Evolutionary conservation across 2,888 invertebrate genomes (phyloP).

Genomic region (Aphodius sticticus): DNA sequence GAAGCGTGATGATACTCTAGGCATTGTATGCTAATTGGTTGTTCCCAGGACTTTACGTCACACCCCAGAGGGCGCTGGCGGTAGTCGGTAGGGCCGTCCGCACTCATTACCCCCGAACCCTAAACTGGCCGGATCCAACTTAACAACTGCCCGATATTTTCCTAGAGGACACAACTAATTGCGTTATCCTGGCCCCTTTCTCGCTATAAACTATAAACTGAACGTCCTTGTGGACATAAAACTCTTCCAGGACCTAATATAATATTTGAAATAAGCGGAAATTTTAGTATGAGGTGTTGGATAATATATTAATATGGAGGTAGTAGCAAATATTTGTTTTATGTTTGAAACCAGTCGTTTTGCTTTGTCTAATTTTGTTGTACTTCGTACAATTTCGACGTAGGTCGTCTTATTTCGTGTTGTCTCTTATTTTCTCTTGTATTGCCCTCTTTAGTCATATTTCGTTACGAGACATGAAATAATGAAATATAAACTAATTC

Average conservation of each 20-base stretch:
- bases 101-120: conserved; percentile 49
- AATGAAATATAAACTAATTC: too few species aligned
- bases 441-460: too few species aligned
- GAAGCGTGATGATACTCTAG: conserved; percentile 48
- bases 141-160: conserved; percentile 53
- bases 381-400: too few species aligned
- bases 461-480: too few species aligned
- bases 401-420: too few species aligned
- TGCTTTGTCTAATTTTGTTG: background rate
- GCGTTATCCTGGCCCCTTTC: conserved; percentile 48
- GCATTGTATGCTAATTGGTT: conserved; percentile 54
- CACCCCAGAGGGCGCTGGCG: conserved; percentile 47
- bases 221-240: background rate
- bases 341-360: background rate
- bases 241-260: background rate
- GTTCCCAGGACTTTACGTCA: conserved; percentile 49
- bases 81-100: conserved; percentile 47
- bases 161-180: conserved; percentile 53
- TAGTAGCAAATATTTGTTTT: background rate
- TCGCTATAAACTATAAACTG: background rate
- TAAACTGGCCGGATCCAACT: conserved; percentile 49
- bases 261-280: background rate
- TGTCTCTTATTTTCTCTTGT: too few species aligned
- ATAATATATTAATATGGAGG: background rate
- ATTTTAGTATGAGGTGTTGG: background rate